These are phyloP conservation scores for Sitobion miscanthi DNA, from an alignment of 1,140 invertebrate species.

Conservation along the genomic window DNA sequence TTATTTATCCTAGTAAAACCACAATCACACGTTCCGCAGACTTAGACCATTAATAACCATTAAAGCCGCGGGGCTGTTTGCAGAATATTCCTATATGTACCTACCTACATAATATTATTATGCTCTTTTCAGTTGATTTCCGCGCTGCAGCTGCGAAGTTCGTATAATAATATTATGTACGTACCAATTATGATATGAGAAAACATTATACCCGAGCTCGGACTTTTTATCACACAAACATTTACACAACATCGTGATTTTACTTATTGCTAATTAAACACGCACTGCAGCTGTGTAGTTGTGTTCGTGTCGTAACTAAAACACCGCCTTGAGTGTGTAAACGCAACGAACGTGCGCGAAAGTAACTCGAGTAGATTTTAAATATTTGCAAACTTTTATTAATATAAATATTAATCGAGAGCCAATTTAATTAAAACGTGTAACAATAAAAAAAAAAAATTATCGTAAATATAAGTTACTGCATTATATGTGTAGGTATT, in stretches of 20 bases:
- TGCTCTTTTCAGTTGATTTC: not conserved
- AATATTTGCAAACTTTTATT: slow-evolving; percentile 9
- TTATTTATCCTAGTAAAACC: not conserved
- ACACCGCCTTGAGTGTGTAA: not conserved
- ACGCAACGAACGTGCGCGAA: not conserved
- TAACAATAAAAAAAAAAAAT: not conserved
- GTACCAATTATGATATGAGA: not conserved
- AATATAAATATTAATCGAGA: not conserved
- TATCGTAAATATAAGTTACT: not conserved
- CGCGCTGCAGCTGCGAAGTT: not conserved
- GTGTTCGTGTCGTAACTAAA: not conserved
- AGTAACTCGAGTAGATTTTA: not conserved
- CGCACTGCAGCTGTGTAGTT: not conserved
- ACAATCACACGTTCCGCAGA: not conserved
- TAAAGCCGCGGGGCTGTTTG: not conserved
- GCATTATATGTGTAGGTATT: not conserved
- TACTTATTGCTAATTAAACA: not conserved
- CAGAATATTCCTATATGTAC: too few relatives aligned
- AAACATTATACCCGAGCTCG: not conserved
- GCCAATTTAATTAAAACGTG: not conserved
- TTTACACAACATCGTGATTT: not conserved
- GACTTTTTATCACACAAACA: slow-evolving; percentile 6
- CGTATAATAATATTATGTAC: not conserved
- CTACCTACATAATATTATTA: not conserved
- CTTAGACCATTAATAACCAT: not conserved